These are phyloP conservation scores for Melanostoma mellinum DNA, from an alignment of 2,888 invertebrate species.

Conservation along the genomic window DNA sequence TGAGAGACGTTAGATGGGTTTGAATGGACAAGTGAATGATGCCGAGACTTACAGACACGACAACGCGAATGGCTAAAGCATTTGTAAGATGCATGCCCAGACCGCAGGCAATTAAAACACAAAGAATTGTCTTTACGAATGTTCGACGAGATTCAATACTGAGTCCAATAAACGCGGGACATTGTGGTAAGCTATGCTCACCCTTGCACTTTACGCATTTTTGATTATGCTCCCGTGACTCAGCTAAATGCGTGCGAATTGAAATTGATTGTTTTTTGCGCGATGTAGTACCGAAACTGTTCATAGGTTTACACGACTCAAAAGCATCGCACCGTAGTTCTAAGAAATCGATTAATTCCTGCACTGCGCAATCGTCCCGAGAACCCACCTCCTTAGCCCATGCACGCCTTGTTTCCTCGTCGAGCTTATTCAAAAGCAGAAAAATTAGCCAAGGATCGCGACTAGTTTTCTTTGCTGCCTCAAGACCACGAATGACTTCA, in stretches of 20 bases:
- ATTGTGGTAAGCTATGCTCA: no score
- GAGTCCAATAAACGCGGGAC: no score
- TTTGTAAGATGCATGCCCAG: conserved; percentile 7
- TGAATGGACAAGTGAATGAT: neutral
- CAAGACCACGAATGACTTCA: conserved; percentile 1
- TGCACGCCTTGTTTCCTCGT: conserved; percentile 7
- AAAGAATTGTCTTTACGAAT: neutral
- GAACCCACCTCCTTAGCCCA: conserved; percentile 14
- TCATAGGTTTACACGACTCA: no score
- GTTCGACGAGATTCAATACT: conserved; percentile 10
- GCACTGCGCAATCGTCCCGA: conserved; percentile 27
- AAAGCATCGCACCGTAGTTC: conserved; percentile 34
- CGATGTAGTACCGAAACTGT: no score
- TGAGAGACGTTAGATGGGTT: neutral
- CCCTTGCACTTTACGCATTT: no score
- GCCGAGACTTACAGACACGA: conserved; percentile 8
- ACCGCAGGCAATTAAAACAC: neutral
- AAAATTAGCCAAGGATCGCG: conserved; percentile 19
- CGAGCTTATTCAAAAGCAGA: conserved; percentile 17
- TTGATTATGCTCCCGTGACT: no score
- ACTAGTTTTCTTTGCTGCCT: conserved; percentile 4
- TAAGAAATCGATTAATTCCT: conserved; percentile 28
- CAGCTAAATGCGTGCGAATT: no score
- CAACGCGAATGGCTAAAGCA: conserved; percentile 11
- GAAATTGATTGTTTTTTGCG: no score